These are phyloP conservation scores for Musca domestica DNA, from an alignment of 1,140 invertebrate genomes.

Conservation along the genomic window DNA sequence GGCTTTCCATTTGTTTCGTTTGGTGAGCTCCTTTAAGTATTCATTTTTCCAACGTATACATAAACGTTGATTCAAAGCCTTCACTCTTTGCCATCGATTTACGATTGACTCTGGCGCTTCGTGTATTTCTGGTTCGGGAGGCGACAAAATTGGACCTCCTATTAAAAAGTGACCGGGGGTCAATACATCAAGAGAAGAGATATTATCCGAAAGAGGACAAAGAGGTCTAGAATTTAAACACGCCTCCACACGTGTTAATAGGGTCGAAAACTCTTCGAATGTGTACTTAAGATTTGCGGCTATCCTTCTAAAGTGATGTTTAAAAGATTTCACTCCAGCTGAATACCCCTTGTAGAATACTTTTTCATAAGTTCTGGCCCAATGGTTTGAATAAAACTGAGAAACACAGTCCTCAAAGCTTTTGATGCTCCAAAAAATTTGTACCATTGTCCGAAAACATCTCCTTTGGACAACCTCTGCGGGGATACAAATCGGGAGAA, in stretches of 20 bases:
- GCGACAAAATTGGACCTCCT: not conserved
- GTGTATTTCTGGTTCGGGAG: too few relatives aligned
- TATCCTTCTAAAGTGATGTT: not conserved
- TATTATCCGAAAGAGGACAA: constrained; percentile 8
- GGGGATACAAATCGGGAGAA: not conserved
- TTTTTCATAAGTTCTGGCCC: too few relatives aligned
- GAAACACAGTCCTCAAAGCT: too few relatives aligned
- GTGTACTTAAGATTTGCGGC: not conserved
- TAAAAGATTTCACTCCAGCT: not conserved
- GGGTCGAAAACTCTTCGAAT: constrained; percentile 15
- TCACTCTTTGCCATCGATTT: not conserved
- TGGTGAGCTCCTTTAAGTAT: constrained; percentile 36
- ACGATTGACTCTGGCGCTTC: not conserved
- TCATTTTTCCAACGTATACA: constrained; percentile 38
- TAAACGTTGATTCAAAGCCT: constrained; percentile 26
- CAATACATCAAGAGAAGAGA: constrained; percentile 24
- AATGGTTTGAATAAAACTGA: too few relatives aligned
- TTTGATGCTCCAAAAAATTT: not conserved
- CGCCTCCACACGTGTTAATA: constrained; percentile 30
- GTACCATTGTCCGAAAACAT: not conserved
- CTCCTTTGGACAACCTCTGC: not conserved
- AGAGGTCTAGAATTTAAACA: constrained; percentile 35
- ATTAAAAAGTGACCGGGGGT: not conserved
- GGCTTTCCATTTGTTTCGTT: constrained; percentile 40
- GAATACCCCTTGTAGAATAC: too few relatives aligned